Percentiles rank a stretch among this genome's conserved stretches.
Conservation (phyloP, 1,140 invertebrate genomes). For the Drosophila funebris region DNA sequence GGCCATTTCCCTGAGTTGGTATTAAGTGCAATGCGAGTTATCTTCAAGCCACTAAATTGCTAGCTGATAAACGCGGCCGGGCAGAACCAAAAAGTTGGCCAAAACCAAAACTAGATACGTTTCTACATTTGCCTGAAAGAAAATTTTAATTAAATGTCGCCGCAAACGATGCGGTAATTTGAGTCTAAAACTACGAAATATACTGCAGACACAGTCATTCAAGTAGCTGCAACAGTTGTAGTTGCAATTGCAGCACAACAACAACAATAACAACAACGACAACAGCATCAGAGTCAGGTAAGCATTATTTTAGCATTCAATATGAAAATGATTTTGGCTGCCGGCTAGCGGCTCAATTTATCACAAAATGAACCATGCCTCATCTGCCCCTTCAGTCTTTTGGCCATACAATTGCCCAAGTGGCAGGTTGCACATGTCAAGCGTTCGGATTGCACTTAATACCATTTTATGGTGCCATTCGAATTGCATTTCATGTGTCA, state of each 20-base stretch:
- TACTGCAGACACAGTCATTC: conserved; percentile 31
- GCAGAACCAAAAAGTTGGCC: conserved; percentile 30
- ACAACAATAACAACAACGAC: conserved; percentile 4
- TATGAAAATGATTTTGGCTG: conserved; percentile 78
- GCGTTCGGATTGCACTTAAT: conserved; percentile 66
- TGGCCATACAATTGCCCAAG: not conserved
- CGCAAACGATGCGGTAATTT: conserved; percentile 78
- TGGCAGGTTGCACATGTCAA: conserved; percentile 63
- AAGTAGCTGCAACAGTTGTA: conserved; percentile 25
- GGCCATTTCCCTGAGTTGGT: conserved; percentile 45
- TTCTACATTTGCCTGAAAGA: conserved; percentile 48
- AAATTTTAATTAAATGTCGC: conserved; percentile 82
- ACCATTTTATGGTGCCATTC: conserved; percentile 56
- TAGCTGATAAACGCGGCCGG: conserved; percentile 58
- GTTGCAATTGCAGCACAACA: not conserved
- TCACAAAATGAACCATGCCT: conserved; percentile 50
- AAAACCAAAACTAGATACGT: conserved; percentile 41
- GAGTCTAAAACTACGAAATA: conserved; percentile 25
- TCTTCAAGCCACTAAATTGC: conserved; percentile 80
- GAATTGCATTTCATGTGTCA: conserved; percentile 78
- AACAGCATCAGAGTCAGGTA: conserved; percentile 21
- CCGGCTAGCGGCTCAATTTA: conserved; percentile 73
- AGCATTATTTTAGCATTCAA: conserved; percentile 79
- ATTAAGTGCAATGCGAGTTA: conserved; percentile 73
- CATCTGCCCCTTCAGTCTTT: not conserved